Percentiles rank a stretch among this genome's conserved stretches.
Conservation (phyloP, 2,888 invertebrate genomes). For the Listrodromus nycthemerus region DNA sequence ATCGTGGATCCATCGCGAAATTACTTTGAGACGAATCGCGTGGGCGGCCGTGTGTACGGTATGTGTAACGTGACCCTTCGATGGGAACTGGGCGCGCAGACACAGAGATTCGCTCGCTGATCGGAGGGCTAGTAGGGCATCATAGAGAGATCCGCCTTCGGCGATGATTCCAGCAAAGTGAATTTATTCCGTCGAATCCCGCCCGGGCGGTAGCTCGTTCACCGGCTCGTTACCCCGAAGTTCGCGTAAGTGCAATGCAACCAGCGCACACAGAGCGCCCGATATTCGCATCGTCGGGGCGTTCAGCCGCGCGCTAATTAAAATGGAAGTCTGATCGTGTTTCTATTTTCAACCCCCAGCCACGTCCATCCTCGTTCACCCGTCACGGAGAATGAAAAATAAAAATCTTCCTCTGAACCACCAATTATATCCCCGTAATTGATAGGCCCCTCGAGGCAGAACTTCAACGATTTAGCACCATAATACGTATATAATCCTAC, state of each 20-base stretch:
- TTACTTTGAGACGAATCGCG: slow-evolving; percentile 37
- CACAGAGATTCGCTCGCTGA: slow-evolving; percentile 18
- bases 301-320: slow-evolving; percentile 55
- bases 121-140: slow-evolving; percentile 19
- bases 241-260: neutral
- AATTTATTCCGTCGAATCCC: slow-evolving; percentile 47
- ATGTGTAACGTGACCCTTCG: slow-evolving; percentile 1
- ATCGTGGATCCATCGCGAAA: slow-evolving; percentile 50
- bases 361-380: too few relatives aligned
- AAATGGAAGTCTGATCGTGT: slow-evolving; percentile 53
- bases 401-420: too few relatives aligned
- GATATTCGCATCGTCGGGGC: slow-evolving; percentile 53
- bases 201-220: slow-evolving; percentile 13
- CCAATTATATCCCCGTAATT: too few relatives aligned
- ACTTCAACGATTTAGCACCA: too few relatives aligned
- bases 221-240: neutral
- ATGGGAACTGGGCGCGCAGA: slow-evolving; percentile 27
- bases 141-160: slow-evolving; percentile 20
- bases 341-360: too few relatives aligned
- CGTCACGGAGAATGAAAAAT: too few relatives aligned
- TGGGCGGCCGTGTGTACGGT: neutral
- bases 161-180: slow-evolving; percentile 60
- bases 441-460: too few relatives aligned
- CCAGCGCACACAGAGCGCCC: too few relatives aligned
- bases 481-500: too few relatives aligned